Conservation (phyloP, 2,113 vertebrate species). For the Tragelaphus imberbis region DNA sequence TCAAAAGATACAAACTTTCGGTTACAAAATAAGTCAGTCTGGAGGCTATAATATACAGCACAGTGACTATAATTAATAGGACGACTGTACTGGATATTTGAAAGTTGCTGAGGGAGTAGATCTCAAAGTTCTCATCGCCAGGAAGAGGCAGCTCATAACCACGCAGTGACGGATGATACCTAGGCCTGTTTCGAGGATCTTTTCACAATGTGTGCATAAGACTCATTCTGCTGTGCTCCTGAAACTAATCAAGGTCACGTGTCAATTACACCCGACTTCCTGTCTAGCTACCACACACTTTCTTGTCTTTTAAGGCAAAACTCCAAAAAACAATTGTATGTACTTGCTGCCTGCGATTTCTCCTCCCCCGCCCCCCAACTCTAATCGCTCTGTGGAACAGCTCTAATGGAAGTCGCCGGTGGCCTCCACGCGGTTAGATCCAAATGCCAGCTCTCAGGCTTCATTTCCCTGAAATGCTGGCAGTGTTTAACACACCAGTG, state of each 20-base stretch:
- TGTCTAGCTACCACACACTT: background rate
- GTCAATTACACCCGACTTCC: background rate
- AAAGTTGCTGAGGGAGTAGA: background rate
- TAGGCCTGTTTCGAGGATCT: rapidly evolving
- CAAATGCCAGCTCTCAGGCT: too few species aligned
- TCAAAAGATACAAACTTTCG: background rate
- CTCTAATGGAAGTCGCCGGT: background rate
- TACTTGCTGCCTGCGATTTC: background rate
- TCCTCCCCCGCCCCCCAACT: background rate
- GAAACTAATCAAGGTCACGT: background rate
- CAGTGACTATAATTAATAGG: background rate
- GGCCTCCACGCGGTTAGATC: rapidly evolving
- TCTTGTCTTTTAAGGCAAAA: background rate
- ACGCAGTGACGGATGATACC: background rate
- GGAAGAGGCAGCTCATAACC: background rate
- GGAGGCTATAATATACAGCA: rapidly evolving
- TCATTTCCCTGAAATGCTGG: background rate
- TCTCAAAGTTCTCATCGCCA: background rate
- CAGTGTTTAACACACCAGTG: background rate
- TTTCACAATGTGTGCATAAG: rapidly evolving
- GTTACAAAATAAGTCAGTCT: background rate
- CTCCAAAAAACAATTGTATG: rapidly evolving
- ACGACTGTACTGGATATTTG: background rate
- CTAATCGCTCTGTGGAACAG: too few species aligned
- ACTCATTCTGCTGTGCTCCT: background rate